Conservation (phyloP, 37 sponge, comb jelly and placozoan species). For the Bolinopsis microptera region DNA sequence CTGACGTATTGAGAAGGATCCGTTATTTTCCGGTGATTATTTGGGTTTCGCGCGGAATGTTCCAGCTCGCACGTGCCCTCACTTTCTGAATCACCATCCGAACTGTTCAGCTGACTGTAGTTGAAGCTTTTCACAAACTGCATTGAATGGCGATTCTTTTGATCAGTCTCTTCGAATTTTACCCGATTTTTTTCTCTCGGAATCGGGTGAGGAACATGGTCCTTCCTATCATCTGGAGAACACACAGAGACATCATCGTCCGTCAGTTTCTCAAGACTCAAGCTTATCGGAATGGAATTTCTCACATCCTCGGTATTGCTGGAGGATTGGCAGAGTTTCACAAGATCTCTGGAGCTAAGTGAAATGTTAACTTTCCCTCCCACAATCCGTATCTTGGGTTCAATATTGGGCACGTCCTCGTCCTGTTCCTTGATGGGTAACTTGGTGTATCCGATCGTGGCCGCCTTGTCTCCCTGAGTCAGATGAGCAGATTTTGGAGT, state of each 20-base stretch:
- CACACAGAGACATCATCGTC: background rate
- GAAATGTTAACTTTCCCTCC: constrained; percentile 56
- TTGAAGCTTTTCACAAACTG: constrained; percentile 28
- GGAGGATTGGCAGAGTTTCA: constrained; percentile 2
- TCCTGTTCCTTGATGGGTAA: background rate
- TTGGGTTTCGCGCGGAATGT: too few relatives aligned
- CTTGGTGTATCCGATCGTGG: background rate
- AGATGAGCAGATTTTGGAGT: background rate
- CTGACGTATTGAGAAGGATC: constrained; percentile 54
- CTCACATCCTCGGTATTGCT: background rate
- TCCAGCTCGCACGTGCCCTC: background rate
- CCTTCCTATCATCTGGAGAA: background rate
- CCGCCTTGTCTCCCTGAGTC: background rate
- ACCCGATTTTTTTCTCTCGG: background rate
- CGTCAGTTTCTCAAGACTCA: constrained; percentile 23
- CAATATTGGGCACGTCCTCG: background rate
- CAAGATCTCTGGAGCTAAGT: constrained; percentile 53
- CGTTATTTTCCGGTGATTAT: background rate
- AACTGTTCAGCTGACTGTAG: background rate
- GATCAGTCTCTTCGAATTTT: constrained; percentile 7
- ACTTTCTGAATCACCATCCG: background rate
- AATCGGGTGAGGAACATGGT: background rate
- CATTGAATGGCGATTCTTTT: constrained; percentile 12
- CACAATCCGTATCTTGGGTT: constrained; percentile 17
- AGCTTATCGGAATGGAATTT: background rate